A percentile compares a stretch with the other conserved stretches of the same genome.
Evolutionary conservation across 2,888 invertebrate genomes (phyloP).

Genomic region (Heliconius hortense): DNA sequence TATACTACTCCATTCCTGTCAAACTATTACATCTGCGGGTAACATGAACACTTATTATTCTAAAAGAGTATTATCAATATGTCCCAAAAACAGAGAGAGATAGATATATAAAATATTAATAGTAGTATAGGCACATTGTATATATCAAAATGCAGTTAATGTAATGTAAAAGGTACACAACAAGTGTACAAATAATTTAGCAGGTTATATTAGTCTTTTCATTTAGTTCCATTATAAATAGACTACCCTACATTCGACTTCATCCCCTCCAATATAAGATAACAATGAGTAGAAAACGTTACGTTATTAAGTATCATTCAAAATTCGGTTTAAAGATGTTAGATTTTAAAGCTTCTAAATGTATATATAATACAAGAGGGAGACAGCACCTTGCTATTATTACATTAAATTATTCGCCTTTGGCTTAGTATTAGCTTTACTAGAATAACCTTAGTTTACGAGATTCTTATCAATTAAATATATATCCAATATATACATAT

Average conservation of each 20-base stretch:
- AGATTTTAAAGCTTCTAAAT: conserved; percentile 68
- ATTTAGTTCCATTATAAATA: conserved; percentile 32
- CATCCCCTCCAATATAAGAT: conserved; percentile 13
- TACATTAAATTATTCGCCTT: conserved; percentile 71
- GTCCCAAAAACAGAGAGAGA: conserved; percentile 39
- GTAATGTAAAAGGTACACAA: conserved; percentile 32
- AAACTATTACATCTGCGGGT: conserved; percentile 30
- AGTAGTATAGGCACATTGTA: conserved; percentile 45
- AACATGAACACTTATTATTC: conserved; percentile 40
- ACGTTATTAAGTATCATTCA: conserved; percentile 47
- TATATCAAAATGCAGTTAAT: conserved; percentile 41
- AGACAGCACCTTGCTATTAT: conserved; percentile 73
- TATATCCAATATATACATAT: conserved; percentile 54
- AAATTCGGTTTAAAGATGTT: conserved; percentile 62
- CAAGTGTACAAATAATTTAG: conserved; percentile 34
- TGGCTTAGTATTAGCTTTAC: conserved; percentile 64
- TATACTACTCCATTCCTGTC: conserved; percentile 18
- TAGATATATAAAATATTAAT: conserved; percentile 40
- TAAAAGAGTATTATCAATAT: conserved; percentile 33
- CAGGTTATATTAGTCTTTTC: conserved; percentile 39
- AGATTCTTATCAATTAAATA: conserved; percentile 59
- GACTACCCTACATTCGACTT: conserved; percentile 14
- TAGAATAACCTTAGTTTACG: conserved; percentile 50
- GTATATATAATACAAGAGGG: conserved; percentile 56
- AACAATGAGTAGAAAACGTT: conserved; percentile 33